Evolutionary conservation across 2,113 vertebrate genomes (phyloP), one percentile per base, ranked within the genome.

Genomic region (Megaceryle torquata): DNA sequence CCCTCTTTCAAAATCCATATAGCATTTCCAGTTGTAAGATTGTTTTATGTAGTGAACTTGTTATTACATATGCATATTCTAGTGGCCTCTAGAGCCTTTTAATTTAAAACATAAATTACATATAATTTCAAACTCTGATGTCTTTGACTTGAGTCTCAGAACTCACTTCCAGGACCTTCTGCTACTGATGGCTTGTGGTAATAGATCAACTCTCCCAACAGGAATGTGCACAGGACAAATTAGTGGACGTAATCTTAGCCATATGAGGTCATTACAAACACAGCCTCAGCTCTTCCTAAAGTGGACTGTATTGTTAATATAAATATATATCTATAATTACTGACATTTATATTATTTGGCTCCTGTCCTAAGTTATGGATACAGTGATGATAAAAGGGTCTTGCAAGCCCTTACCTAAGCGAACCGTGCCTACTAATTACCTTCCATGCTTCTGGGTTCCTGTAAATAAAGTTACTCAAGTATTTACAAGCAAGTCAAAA

Each of bases 281-380:
- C 6, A 86, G 80, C 44, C 65, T 81, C 75, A 86, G 86, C 60
- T 93, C 85, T 93, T 94, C 82, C 92, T 92, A 81, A 91, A 95
- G 88, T 70, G 72, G 82, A 93, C 88, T 84, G 86, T 53, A 78
- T 91, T 86, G 80, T 95, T 94, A 91, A 94, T 93, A 91, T 46
- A 88, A 95, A 87, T 85, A 89, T 22, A 31, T 91, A 82, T 79
- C 57, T 93, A 33, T 84, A 91, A 88, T 96, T 91, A 86, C 85
- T 93, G 92, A 86, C 90, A 92, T 93, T 92, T 90, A 78, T 93
- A 86, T 94, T 86, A 93, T 88, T 96, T 96, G 91, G 85, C 82
- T 91, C 6, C 64, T 83, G 37, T 74, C 88, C 91, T 86, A 88
- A 88, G 75, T 75, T 92, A 94, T 41, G n/a, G 82, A 95, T 71